Base-by-base conservation (phyloP, 1,140 invertebrate genomes). In the Sogatella furcifera region DNA sequence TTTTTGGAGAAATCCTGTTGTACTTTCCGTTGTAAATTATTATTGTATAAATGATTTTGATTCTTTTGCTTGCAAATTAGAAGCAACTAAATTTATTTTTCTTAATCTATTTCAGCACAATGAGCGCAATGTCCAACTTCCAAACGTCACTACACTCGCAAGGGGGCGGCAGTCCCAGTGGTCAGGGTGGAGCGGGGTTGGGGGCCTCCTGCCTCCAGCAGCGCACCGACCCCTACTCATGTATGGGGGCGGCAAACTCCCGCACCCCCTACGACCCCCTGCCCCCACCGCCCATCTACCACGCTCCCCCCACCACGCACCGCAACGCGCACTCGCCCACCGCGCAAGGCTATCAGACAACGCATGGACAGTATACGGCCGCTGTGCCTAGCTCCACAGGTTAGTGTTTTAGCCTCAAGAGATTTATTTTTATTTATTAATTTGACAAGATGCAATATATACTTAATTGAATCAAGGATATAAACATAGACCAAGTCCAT, bases 61-160 rank as follows among this genome's bases (percentile, higher is more conserved):
- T n/a, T n/a, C n/a, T n/a, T n/a, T n/a, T n/a, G n/a, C n/a, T n/a
- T n/a, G n/a, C n/a, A n/a, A n/a, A n/a, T n/a, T n/a, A n/a, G 31
- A 31, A 31, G 4, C 5, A 31, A 5, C 10, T 31, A 4, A 31
- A 31, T 31, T 46, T 46, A 46, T 42, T 62, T 52, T 54, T 61
- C 57, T 44, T 57, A n/a, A n/a, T n/a, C n/a, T 62, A 68, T 74
- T 73, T 64, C 79, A 89, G 85, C 74, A 87, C 88, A 43, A 92
- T 92, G 89, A 84, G 85, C 55, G 77, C 78, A 58, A 86, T 91
- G 79, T 81, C 85, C 65, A 90, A 90, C 70, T 96, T 65, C 21
- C 15, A 17, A n/a, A n/a, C n/a, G n/a, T n/a, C n/a, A n/a, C n/a
- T n/a, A n/a, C n/a, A n/a, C n/a, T n/a, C 15, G 11, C 46, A 71